A percentile compares a stretch with the other conserved stretches of the same genome.
phyloP scores from a whole-genome alignment of 37 sponge, comb jelly and placozoan genomes.

The Chondrosia reniformis region DNA sequence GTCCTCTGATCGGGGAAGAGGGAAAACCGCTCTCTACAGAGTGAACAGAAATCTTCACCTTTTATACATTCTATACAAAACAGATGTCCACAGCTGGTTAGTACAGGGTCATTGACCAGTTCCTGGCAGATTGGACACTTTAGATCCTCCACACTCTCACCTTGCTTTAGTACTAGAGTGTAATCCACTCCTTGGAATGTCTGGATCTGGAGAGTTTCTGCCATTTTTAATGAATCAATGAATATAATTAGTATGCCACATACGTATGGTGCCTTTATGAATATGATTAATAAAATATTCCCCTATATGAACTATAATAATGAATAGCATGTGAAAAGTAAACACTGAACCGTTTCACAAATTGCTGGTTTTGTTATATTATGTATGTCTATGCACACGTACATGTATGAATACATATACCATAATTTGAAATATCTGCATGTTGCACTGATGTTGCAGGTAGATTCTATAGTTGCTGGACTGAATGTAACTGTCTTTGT shows the following conservation, averaged over 20 bases:
- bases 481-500: background rate
- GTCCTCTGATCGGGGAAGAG: background rate
- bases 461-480: background rate
- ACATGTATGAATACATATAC: too few relatives aligned
- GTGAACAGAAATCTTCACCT: background rate
- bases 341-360: too few relatives aligned
- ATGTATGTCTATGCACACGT: too few relatives aligned
- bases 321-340: too few relatives aligned
- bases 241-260: background rate
- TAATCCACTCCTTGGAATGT: background rate
- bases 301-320: too few relatives aligned
- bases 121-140: constrained; percentile 1
- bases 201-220: background rate
- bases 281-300: too few relatives aligned
- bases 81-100: constrained; percentile 8
- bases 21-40: background rate
- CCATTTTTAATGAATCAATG: background rate
- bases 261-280: too few relatives aligned
- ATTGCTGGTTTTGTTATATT: too few relatives aligned
- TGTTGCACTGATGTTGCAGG: too few relatives aligned
- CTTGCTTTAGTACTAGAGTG: background rate
- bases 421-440: too few relatives aligned
- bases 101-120: background rate
- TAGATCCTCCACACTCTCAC: background rate
- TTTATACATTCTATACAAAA: background rate